phyloP scores from a whole-genome alignment of 2,113 vertebrate genomes.

The Entelurus aequoreus region DNA sequence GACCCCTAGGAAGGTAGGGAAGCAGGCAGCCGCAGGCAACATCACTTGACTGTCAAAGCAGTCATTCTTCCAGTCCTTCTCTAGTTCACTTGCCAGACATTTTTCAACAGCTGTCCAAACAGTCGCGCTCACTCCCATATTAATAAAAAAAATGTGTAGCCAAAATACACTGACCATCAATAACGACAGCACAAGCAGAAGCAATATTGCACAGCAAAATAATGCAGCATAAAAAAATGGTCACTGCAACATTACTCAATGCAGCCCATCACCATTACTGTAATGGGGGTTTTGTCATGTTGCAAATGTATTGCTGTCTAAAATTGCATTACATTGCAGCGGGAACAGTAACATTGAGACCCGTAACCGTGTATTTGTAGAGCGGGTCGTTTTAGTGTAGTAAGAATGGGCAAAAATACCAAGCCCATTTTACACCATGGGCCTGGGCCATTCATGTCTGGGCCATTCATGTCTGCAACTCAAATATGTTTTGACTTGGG shows the following conservation, averaged over 20 bases:
- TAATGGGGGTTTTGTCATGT: too few species aligned
- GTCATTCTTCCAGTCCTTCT: slow-evolving; percentile 27
- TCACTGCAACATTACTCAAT: neutral
- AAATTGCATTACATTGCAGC: neutral
- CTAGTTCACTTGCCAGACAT: slow-evolving; percentile 29
- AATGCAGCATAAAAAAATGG: neutral
- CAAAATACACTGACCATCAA: slow-evolving; percentile 35
- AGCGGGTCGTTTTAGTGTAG: neutral
- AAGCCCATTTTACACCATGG: neutral
- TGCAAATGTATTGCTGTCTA: neutral
- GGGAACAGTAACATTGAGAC: slow-evolving; percentile 2
- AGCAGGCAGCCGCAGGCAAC: slow-evolving; percentile 16
- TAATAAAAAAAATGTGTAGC: slow-evolving; percentile 23
- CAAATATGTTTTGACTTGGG: too few species aligned
- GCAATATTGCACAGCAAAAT: neutral
- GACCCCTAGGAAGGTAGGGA: slow-evolving; percentile 34
- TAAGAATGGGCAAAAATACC: neutral
- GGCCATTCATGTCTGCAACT: too few species aligned
- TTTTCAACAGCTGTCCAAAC: slow-evolving; percentile 47
- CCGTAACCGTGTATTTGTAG: neutral
- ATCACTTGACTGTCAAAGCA: slow-evolving; percentile 12
- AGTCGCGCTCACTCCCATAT: slow-evolving; percentile 28
- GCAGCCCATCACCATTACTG: neutral
- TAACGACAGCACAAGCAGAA: neutral
- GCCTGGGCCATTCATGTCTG: too few species aligned